Evolutionary conservation across 2,888 invertebrate species (phyloP), one percentile per base, ranked within the genome.

Genomic region (Tenthredo mesomela): DNA sequence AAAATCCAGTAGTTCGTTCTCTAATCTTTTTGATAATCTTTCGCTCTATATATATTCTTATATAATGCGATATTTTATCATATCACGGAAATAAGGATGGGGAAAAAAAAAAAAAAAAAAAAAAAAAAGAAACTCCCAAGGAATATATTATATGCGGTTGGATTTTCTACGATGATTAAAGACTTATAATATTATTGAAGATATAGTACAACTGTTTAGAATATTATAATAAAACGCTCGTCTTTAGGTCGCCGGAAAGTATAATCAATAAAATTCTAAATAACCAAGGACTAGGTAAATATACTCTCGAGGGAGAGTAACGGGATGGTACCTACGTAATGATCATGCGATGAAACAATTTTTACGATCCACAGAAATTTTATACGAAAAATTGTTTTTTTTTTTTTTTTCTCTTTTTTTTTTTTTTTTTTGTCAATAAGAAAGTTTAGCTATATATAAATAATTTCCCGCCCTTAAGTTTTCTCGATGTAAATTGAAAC

Each of bases 261-360:
- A 33, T 67, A 33, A 67, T 67, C 67, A 18, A 67, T 67, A 33
- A 67, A 67, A 33, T 67, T 33, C 33, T 67, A 67, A 29, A 67
- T 33, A 67, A 33, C 15, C 18, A 33, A 18, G 25, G 47, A 47
- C 47, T 67, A 67, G 29, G 33, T 33, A 18, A 25, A 21, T 67
- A 67, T 33, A 12, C 33, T 67, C 29, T 67, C 18, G 18, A 67
- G 67, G 33, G 33, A 67, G 18, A 67, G 67, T 67, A 67, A 29
- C 67, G 29, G 33, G 67, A 67, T 33, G 33, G 33, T 33, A 33
- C 33, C 10, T 18, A 67, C 65, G 47, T 25, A 61, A 61, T 25
- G 61, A 25, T 61, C 25, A 0, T 21, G 25, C 25, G 61, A 61
- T 33, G 15, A 15, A 25, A 67, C 25, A 61, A 25, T 33, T 33